phyloP scores from a whole-genome alignment of 2,888 invertebrate species.

The Clunio marinus region DNA sequence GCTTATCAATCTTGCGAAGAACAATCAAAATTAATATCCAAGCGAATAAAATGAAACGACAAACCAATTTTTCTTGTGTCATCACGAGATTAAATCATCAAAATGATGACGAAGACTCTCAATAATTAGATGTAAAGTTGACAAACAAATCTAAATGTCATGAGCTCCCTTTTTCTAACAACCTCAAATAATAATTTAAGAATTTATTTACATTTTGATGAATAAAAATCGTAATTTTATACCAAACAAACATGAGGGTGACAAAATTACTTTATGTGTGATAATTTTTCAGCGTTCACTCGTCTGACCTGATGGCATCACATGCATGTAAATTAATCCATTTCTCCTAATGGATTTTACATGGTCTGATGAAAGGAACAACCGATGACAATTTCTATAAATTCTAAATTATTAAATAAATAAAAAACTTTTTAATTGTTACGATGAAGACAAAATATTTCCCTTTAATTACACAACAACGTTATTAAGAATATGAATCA shows the following conservation, averaged over 20 bases:
- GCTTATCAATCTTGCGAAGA: background rate
- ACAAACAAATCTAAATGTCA: background rate
- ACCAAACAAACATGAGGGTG: background rate
- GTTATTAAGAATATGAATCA: no score
- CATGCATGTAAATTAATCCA: constrained; percentile 5
- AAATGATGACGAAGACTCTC: background rate
- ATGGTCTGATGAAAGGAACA: background rate
- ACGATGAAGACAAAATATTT: no score
- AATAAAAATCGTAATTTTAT: background rate
- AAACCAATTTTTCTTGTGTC: background rate
- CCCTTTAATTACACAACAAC: no score
- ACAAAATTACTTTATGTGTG: constrained; percentile 4
- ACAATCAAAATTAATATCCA: background rate
- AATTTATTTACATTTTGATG: constrained; percentile 12
- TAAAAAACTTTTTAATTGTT: background rate
- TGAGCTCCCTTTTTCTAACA: background rate
- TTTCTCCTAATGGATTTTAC: background rate
- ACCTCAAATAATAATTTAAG: background rate
- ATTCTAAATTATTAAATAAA: background rate
- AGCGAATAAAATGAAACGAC: background rate
- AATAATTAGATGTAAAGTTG: background rate
- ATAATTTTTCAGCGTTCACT: background rate
- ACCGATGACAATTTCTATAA: background rate
- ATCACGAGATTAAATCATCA: constrained; percentile 3
- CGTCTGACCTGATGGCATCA: background rate